Base-by-base conservation (phyloP, 1,140 invertebrate genomes). In the Sinonovacula constricta region DNA sequence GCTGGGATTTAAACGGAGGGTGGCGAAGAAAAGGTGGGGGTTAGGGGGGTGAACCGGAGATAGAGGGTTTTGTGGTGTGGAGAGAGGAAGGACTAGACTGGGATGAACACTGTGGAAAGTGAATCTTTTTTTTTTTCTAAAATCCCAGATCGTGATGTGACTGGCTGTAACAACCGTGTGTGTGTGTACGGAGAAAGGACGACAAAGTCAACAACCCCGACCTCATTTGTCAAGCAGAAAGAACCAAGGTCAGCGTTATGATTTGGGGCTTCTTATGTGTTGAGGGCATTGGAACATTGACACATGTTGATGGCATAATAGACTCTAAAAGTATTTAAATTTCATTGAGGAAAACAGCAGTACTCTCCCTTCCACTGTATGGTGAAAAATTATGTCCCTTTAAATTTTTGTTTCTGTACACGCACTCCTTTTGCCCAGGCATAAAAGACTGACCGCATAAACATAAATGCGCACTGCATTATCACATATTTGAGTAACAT, bases 271-370 rank as follows among this genome's bases (percentile, higher is more conserved):
- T 10, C 39, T 45, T 45, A 18, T 45, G 39, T 45, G 56, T 57
- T n/a, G 62, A 45, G 51, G 72, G 51, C 31, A 30, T 45, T 12
- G 45, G 49, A 26, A 67, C 72, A 39, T 12, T 67, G 4, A 39
- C 51, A n/a, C 34, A 34, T 15, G 72, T 76, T 18, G 45, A 24
- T 26, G 24, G 53, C 66, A 36, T 54, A 45, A 76, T 57, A 28
- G 36, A 76, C 65, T 18, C 62, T 10, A 45, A n/a, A 39, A 66
- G n/a, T 45, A 65, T 36, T 56, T 59, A 5, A 45, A 45, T 24
- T 66, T 67, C 34, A 3, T 76, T 28, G 60, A 57, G 3, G 45
- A 39, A 7, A 67, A 74, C 31, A n/a, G n/a, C n/a, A n/a, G n/a
- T n/a, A n/a, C n/a, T n/a, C n/a, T n/a, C n/a, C n/a, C n/a, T n/a